Conservation (phyloP, 2,888 invertebrate genomes). For the Tanaodytes sp. region DNA sequence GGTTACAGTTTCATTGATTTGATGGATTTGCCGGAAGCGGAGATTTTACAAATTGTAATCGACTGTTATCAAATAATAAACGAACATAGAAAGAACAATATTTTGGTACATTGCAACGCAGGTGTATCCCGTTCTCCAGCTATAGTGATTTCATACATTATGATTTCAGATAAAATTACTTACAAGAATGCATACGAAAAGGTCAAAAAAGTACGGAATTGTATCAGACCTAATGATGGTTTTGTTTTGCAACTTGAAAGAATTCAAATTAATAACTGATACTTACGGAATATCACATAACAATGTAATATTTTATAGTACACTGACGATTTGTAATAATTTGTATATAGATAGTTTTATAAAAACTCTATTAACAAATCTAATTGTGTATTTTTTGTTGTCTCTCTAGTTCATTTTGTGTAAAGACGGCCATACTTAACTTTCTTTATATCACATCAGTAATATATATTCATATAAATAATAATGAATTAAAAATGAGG, state of each 20-base stretch:
- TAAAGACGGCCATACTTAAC: too few species aligned
- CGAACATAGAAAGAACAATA: conserved; percentile 73
- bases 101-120: conserved; percentile 93
- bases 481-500: too few species aligned
- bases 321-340: too few species aligned
- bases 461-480: too few species aligned
- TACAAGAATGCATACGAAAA: conserved; percentile 80
- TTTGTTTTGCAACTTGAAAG: conserved; percentile 81
- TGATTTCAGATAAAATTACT: conserved; percentile 76
- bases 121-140: conserved; percentile 90
- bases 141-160: conserved; percentile 87
- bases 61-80: conserved; percentile 79
- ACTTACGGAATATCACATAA: too few species aligned
- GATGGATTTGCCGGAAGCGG: conserved; percentile 83
- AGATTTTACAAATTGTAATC: conserved; percentile 75
- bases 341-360: too few species aligned
- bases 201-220: conserved; percentile 80
- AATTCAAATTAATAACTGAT: too few species aligned
- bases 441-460: too few species aligned
- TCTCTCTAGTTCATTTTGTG: too few species aligned
- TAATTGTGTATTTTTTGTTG: too few species aligned
- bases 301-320: too few species aligned
- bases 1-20: conserved; percentile 79
- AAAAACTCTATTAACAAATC: too few species aligned
- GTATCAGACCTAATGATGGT: conserved; percentile 86